A percentile compares a stretch with the other conserved stretches of the same genome.
These are phyloP conservation scores for Hermodice carunculata DNA, from an alignment of 2,888 invertebrate species.

Conservation along the genomic window DNA sequence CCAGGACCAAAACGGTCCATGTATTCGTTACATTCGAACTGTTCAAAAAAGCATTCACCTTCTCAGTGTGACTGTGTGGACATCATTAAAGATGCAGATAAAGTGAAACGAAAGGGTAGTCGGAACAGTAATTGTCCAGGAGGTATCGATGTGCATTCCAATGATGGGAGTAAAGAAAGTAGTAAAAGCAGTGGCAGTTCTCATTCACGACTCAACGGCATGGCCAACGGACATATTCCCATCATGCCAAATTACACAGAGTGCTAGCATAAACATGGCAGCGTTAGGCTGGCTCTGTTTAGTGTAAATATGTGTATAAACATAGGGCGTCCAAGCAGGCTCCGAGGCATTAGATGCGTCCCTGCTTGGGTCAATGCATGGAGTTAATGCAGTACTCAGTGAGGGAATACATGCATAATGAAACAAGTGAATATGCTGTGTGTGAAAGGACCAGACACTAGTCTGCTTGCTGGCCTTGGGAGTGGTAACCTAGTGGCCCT, in stretches of 20 bases:
- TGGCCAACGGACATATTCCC: constrained; percentile 59
- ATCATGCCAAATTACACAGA: constrained; percentile 10
- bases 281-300: not conserved
- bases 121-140: not conserved
- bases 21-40: not conserved
- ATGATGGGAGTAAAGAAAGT: constrained; percentile 60
- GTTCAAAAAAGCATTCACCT: not conserved
- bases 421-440: too few species aligned
- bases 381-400: too few species aligned
- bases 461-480: too few species aligned
- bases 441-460: too few species aligned
- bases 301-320: too few species aligned
- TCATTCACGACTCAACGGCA: constrained; percentile 58
- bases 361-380: too few species aligned
- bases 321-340: too few species aligned
- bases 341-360: too few species aligned
- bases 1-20: not conserved
- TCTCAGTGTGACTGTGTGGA: constrained; percentile 14
- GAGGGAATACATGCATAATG: too few species aligned
- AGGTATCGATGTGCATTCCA: not conserved
- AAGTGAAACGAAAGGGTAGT: not conserved
- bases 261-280: constrained; percentile 10
- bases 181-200: constrained; percentile 60
- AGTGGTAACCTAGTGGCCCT: too few species aligned
- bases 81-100: not conserved